Evolutionary conservation across 2,113 vertebrate species (phyloP).

Genomic region (Salminus brasiliensis): DNA sequence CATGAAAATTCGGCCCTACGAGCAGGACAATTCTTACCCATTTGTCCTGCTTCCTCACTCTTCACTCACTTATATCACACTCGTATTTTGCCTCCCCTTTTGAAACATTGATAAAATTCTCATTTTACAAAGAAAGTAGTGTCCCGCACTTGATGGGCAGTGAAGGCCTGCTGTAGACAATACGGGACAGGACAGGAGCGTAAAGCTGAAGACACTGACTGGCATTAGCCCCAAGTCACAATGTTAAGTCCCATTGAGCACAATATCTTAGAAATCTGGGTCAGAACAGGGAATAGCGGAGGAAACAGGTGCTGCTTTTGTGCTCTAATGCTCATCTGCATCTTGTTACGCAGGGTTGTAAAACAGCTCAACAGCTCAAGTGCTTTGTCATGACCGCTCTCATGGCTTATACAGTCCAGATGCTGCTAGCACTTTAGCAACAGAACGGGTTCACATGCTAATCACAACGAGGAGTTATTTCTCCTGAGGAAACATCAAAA

Average conservation of each 20-base stretch:
- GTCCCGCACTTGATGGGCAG: too few species aligned
- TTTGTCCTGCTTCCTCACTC: too few species aligned
- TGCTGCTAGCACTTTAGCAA: not conserved
- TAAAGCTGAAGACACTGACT: too few species aligned
- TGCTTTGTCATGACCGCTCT: not conserved
- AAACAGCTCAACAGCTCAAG: slow-evolving; percentile 13
- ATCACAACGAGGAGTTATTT: not conserved
- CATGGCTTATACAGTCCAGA: slow-evolving; percentile 1
- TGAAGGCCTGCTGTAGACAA: too few species aligned
- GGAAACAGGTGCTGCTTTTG: slow-evolving; percentile 23
- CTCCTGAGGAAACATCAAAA: slow-evolving; percentile 13
- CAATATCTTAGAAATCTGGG: not conserved
- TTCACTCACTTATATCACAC: too few species aligned
- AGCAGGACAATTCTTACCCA: too few species aligned
- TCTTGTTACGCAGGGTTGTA: slow-evolving; percentile 22
- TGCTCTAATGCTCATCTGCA: slow-evolving; percentile 11
- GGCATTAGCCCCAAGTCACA: not conserved
- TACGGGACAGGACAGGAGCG: too few species aligned
- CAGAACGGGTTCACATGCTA: not conserved
- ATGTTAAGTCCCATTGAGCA: not conserved
- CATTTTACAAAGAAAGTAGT: too few species aligned
- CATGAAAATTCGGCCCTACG: too few species aligned
- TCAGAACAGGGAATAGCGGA: not conserved
- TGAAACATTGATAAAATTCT: too few species aligned
- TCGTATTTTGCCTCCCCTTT: too few species aligned